Evolutionary conservation across 30 jellyfish, hydroid and myxozoan genomes (phyloP).

Genomic region (Nemopilema nomurai): DNA sequence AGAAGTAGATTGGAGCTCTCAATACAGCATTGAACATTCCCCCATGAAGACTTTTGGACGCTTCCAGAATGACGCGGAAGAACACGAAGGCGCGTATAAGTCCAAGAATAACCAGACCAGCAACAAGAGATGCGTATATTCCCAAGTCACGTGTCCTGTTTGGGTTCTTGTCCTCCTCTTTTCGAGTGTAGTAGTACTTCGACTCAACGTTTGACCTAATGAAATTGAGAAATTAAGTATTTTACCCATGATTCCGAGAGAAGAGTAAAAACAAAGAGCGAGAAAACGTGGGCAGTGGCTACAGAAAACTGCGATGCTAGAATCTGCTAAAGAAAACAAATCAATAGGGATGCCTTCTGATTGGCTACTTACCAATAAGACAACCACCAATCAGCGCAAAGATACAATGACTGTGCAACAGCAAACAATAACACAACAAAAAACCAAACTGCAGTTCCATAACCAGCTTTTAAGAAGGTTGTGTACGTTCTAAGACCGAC

Average conservation of each 20-base stretch:
- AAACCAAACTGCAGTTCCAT: conserved; percentile 63
- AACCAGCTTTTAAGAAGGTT: conserved; percentile 70
- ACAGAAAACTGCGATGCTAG: neutral
- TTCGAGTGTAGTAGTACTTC: conserved; percentile 48
- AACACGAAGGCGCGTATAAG: conserved; percentile 77
- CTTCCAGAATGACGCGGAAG: conserved; percentile 72
- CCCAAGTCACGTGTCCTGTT: conserved; percentile 58
- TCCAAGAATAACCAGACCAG: conserved; percentile 61
- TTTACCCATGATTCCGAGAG: neutral
- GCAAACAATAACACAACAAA: conserved; percentile 44
- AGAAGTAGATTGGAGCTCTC: conserved; percentile 82
- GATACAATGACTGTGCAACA: conserved; percentile 62
- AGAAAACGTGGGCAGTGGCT: neutral
- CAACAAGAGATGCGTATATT: conserved; percentile 68
- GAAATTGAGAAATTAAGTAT: neutral
- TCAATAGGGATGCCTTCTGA: neutral
- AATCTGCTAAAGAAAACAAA: too few species aligned
- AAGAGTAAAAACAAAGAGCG: neutral
- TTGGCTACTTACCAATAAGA: conserved; percentile 62
- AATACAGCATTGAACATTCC: conserved; percentile 70
- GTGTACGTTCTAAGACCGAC: conserved; percentile 55
- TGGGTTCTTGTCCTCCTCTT: conserved; percentile 40
- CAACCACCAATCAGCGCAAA: conserved; percentile 86
- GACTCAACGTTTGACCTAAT: conserved; percentile 65
- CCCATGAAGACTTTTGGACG: conserved; percentile 70